Evolutionary conservation across 2,113 vertebrate genomes (phyloP), one percentile per base, ranked within the genome.

Genomic region (Peucedramus taeniatus): DNA sequence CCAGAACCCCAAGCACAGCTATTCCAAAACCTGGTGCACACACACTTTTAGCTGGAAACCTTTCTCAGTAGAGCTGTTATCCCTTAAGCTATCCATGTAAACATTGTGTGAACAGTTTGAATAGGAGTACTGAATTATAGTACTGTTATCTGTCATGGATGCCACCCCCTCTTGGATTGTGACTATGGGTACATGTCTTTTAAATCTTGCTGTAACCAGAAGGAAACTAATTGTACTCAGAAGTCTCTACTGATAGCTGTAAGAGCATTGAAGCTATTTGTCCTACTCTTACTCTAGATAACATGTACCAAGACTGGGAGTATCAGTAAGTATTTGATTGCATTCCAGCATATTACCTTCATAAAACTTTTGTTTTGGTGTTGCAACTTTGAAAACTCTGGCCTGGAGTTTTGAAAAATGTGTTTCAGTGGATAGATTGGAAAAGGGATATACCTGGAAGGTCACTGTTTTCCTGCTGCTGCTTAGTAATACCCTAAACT

Each of bases 331-430:
- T 92, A 33, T 7, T 81, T 66, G 13, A 11, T 76, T 69, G 37
- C 0, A 0, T 17, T 85, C 11, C 9, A 47, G 18, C 8, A 26
- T n/a, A 7, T 42, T 17, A 56, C 18, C 6, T 5, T 39, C 40
- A 13, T 28, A 64, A 74, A 39, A 33, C 40, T 78, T 92, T 11
- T 53, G 23, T 12, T 79, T 89, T 59, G 11, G 4, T 56, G 30
- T 40, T 53, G 26, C 11, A 64, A 4, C 50, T 68, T 83, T 33
- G 7, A 59, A 65, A 76, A n/a, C 13, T 59, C 6, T 63, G 59
- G 28, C 10, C 9, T 8, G 3, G 27, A 17, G 10, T 21, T 76
- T 57, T 84, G 35, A 49, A 64, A 42, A 70, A n/a, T 8, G 2
- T 11, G 7, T 31, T 70, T 16, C 24, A 31, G 4, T 56, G 30